Evolutionary conservation across 2,797 vertebrate genomes (phyloP).

Genomic region (Helicolenus hilgendorfi): DNA sequence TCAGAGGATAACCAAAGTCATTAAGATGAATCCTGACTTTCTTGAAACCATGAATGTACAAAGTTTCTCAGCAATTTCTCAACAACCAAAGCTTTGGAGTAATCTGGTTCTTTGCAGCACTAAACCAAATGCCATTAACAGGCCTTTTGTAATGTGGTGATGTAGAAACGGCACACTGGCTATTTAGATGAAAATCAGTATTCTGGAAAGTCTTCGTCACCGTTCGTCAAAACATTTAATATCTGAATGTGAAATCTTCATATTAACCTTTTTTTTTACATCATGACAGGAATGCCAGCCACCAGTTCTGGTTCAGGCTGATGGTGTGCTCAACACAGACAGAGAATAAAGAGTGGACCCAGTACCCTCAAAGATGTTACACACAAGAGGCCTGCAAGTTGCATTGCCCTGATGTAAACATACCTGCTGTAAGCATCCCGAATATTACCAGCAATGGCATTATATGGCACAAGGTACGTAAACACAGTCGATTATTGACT

Average conservation of each 20-base stretch:
- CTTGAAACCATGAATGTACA: background rate
- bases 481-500: background rate
- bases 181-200: background rate
- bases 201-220: background rate
- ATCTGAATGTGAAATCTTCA: background rate
- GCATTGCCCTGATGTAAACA: conserved; percentile 12
- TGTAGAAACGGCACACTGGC: background rate
- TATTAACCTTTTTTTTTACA: background rate
- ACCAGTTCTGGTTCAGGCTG: conserved; percentile 32
- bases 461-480: conserved; percentile 75
- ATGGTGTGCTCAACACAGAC: conserved; percentile 24
- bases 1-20: background rate
- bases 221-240: background rate
- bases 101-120: no score
- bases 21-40: background rate
- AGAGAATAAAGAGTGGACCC: background rate
- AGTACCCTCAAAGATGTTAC: background rate
- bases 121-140: background rate
- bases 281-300: conserved; percentile 35
- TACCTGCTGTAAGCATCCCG: background rate
- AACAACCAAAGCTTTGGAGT: background rate
- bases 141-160: background rate
- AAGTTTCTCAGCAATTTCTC: background rate
- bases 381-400: conserved; percentile 16
- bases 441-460: background rate